Evolutionary conservation across 2,113 vertebrate species (phyloP), one percentile per base, ranked within the genome.

Genomic region (Tricholaema leucomelas): DNA sequence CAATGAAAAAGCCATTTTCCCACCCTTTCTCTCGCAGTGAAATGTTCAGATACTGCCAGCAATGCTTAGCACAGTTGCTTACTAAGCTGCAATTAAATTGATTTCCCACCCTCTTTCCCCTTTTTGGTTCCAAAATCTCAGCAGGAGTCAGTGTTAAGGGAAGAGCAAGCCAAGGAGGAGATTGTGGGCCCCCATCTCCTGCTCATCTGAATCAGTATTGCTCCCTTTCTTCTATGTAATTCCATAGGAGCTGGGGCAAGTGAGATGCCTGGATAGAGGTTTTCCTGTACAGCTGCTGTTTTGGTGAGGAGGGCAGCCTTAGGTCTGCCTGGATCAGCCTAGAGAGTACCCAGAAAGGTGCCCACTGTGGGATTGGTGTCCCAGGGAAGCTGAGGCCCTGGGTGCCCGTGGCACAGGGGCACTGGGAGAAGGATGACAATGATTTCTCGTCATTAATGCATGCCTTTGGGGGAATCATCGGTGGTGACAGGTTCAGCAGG

Each of bases 41-140:
- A 93, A 78, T 52, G 89, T 77, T 96, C 84, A 12, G 67, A 87
- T 92, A 95, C 95, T 95, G 91, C 93, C 78, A 90, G 81, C 19
- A 3, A 93, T 12, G 9, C 74, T 95, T 94, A 89, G 90, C 81
- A 74, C 89, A 79, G 91, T 96, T 96, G 91, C 93, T 96, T 97
- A 95, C 81, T 95, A 95, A 95, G 95, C 94, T 89, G 90, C 95
- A 96, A 92, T 94, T 96, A 95, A 92, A 96, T 95, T 88, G 93
- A 92, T 96, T 96, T 94, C 81, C 88, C 82, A 84, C 86, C 25
- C 91, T 88, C 55, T 88, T 88, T 77, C 44, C 81, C 56, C 65
- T 80, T 88, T 90, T 83, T 70, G 87, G 38, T 94, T 96, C 88
- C 91, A 92, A 72, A 85, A 69, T 94, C 92, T 75, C 94, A 94